Conservation (phyloP, 2,888 invertebrate genomes). For the Drosophila demipolita region DNA sequence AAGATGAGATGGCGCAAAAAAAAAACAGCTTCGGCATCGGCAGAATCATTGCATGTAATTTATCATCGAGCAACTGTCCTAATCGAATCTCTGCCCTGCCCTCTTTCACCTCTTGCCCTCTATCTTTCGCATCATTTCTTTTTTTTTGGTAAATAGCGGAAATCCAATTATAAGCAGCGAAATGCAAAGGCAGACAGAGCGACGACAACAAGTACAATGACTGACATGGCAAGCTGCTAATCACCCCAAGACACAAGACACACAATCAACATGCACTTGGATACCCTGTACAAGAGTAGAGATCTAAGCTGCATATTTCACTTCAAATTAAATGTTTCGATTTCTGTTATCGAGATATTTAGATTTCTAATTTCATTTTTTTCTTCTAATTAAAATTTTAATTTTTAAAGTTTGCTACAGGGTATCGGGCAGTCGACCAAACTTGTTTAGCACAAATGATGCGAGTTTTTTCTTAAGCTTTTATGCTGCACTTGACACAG, state of each 20-base stretch:
- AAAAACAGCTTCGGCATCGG: constrained; percentile 6
- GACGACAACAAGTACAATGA: constrained; percentile 64
- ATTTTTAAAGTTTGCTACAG: not conserved
- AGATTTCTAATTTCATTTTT: not conserved
- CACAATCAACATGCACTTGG: constrained; percentile 1
- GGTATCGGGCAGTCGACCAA: not conserved
- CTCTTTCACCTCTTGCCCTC: constrained; percentile 11
- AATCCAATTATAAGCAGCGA: constrained; percentile 73
- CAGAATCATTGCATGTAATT: constrained; percentile 42
- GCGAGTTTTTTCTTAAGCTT: not conserved
- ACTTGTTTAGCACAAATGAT: not conserved
- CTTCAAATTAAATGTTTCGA: not conserved
- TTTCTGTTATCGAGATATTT: not conserved
- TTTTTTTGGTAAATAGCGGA: constrained; percentile 67
- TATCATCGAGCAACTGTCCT: constrained; percentile 51
- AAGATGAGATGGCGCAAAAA: not conserved
- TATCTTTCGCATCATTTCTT: constrained; percentile 1
- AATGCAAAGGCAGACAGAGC: constrained; percentile 64
- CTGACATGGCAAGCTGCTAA: constrained; percentile 36
- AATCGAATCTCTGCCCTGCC: constrained; percentile 12
- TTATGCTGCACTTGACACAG: constrained; percentile 21
- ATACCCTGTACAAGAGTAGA: not conserved
- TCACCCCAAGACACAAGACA: constrained; percentile 14
- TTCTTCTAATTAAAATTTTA: not conserved
- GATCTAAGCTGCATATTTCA: not conserved